phyloP scores from a whole-genome alignment of 2,797 vertebrate species.

The Molossus alvarezi region DNA sequence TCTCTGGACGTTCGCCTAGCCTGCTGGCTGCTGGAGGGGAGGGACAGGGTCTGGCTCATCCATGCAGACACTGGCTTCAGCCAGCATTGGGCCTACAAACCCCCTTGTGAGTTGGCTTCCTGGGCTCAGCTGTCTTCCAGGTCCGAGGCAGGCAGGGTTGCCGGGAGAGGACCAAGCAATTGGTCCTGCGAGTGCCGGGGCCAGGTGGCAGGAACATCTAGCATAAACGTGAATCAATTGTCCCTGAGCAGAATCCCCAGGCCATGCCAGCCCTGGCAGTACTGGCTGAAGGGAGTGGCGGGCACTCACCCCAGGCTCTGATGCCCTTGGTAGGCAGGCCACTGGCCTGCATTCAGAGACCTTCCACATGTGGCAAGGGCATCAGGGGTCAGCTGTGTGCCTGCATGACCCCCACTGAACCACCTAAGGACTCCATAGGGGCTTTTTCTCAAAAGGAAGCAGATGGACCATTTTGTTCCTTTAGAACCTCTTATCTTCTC shows the following conservation, averaged over 20 bases:
- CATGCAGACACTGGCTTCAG: background rate
- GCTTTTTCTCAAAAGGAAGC: constrained; percentile 41
- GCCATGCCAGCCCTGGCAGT: background rate
- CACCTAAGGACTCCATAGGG: background rate
- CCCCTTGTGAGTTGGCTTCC: background rate
- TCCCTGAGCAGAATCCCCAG: background rate
- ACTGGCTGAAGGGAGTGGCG: background rate
- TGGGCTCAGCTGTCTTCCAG: background rate
- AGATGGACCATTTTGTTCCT: background rate
- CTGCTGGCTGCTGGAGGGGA: background rate
- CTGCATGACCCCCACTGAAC: background rate
- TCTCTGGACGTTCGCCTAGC: background rate
- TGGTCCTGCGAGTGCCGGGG: background rate
- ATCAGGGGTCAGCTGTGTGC: background rate
- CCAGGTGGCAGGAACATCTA: background rate
- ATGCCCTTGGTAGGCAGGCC: background rate
- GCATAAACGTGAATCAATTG: background rate
- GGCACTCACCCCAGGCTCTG: background rate
- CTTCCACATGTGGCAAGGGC: background rate
- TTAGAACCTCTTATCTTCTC: constrained; percentile 15
- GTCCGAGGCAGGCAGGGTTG: background rate
- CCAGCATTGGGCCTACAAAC: background rate
- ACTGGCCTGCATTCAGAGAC: background rate
- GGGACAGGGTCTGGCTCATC: background rate
- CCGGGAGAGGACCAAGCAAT: background rate